phyloP scores from a whole-genome alignment of 2,113 vertebrate species.

The Anolis sagrei region DNA sequence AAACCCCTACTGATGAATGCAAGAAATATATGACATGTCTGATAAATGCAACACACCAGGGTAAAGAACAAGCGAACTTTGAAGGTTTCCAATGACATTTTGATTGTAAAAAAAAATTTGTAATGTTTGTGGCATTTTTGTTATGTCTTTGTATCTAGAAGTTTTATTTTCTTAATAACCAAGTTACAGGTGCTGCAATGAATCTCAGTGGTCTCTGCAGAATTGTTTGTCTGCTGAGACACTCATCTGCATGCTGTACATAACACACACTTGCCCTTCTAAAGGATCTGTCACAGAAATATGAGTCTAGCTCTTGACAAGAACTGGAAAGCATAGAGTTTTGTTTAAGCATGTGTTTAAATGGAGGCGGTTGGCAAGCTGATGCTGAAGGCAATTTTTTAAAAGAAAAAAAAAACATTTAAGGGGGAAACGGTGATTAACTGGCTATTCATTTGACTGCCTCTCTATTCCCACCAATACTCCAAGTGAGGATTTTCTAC shows the following conservation, averaged over 20 bases:
- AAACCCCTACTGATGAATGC: slow-evolving; percentile 35
- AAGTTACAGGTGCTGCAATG: slow-evolving; percentile 57
- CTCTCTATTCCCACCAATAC: neutral
- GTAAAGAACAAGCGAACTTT: slow-evolving; percentile 26
- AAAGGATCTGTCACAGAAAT: slow-evolving; percentile 41
- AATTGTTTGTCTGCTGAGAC: slow-evolving; percentile 43
- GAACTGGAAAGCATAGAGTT: neutral
- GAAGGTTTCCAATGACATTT: slow-evolving; percentile 50
- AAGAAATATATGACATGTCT: slow-evolving; percentile 45
- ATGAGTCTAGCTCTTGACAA: slow-evolving; percentile 20
- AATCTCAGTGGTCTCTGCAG: slow-evolving; percentile 17
- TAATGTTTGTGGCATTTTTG: slow-evolving; percentile 34
- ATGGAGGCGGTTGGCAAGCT: slow-evolving; percentile 18
- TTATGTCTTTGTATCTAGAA: slow-evolving; percentile 39
- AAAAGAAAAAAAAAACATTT: neutral
- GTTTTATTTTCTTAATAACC: slow-evolving; percentile 67
- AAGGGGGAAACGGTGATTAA: neutral
- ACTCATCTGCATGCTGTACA: slow-evolving; percentile 18
- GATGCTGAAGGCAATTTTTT: slow-evolving; percentile 30
- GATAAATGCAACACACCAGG: slow-evolving; percentile 39
- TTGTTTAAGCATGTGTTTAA: neutral
- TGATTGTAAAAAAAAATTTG: slow-evolving; percentile 41
- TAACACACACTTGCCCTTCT: slow-evolving; percentile 28
- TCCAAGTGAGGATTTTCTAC: neutral
- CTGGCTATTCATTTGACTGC: neutral